Percentiles rank a stretch among this genome's conserved stretches.
These are phyloP conservation scores for Micoletzkya japonica DNA, from an alignment of 2,888 invertebrate genomes.

Conservation along the genomic window DNA sequence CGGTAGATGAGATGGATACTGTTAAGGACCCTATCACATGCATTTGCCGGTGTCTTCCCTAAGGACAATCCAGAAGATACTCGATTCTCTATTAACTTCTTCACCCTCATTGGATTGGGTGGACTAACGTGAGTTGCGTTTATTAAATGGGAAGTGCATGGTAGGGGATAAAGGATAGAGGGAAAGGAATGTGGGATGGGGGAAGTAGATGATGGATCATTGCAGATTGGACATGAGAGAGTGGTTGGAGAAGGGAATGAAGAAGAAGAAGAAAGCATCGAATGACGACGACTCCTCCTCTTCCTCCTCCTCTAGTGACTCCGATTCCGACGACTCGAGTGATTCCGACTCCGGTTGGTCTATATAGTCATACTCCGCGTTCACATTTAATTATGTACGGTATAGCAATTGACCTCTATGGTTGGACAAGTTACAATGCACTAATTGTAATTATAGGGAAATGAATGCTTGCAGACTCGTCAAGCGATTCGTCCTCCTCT, in stretches of 20 bases:
- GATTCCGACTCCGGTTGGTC: slow-evolving; percentile 26
- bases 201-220: background rate
- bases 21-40: slow-evolving; percentile 80
- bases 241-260: slow-evolving; percentile 47
- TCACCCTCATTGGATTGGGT: slow-evolving; percentile 93
- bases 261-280: slow-evolving; percentile 41
- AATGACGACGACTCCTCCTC: slow-evolving; percentile 32
- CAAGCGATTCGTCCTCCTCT: slow-evolving; percentile 35
- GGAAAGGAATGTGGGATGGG: background rate
- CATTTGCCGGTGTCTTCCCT: slow-evolving; percentile 90
- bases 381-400: background rate
- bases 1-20: background rate
- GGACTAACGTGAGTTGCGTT: slow-evolving; percentile 77
- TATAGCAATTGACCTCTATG: background rate
- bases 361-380: no score
- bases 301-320: slow-evolving; percentile 28
- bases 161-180: background rate
- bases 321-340: slow-evolving; percentile 24
- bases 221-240: slow-evolving; percentile 57
- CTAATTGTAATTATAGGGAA: background rate
- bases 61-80: slow-evolving; percentile 93
- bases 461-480: slow-evolving; percentile 15
- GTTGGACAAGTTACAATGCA: no score
- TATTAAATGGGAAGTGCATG: background rate
- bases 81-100: slow-evolving; percentile 95